Percentiles rank a stretch among this genome's conserved stretches.
Evolutionary conservation across 64 coral and sea anemone species (phyloP).

Genomic region (Acropora tenuis): DNA sequence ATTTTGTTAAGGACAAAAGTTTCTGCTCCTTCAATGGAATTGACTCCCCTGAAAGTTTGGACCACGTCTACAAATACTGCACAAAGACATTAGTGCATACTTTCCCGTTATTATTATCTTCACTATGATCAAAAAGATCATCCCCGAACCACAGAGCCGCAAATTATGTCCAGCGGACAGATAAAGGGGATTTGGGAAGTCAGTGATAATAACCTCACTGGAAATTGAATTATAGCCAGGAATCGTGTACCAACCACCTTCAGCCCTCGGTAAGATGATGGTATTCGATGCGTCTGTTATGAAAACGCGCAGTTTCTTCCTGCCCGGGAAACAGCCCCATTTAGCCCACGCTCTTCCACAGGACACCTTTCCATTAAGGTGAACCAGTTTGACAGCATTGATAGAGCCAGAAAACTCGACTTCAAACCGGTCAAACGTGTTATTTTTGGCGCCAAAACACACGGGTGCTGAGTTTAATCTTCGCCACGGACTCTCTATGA

Average conservation of each 20-base stretch:
- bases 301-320: background rate
- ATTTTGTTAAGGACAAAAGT: no score
- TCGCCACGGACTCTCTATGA: no score
- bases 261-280: background rate
- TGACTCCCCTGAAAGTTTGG: no score
- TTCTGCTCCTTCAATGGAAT: no score
- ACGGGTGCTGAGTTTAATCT: background rate
- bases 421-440: background rate
- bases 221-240: background rate
- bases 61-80: no score
- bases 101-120: background rate
- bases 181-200: background rate
- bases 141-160: slow-evolving; percentile 10
- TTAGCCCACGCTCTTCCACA: background rate
- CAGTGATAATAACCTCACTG: background rate
- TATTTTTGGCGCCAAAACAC: background rate
- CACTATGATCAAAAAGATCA: background rate
- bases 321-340: background rate
- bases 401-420: background rate
- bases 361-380: background rate
- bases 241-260: background rate
- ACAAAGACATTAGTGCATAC: background rate
- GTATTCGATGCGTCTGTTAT: background rate
- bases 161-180: background rate
- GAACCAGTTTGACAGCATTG: slow-evolving; percentile 26